Percentiles rank a stretch among this genome's conserved stretches.
Conservation (phyloP, 2,113 vertebrate genomes). For the Natator depressus region DNA sequence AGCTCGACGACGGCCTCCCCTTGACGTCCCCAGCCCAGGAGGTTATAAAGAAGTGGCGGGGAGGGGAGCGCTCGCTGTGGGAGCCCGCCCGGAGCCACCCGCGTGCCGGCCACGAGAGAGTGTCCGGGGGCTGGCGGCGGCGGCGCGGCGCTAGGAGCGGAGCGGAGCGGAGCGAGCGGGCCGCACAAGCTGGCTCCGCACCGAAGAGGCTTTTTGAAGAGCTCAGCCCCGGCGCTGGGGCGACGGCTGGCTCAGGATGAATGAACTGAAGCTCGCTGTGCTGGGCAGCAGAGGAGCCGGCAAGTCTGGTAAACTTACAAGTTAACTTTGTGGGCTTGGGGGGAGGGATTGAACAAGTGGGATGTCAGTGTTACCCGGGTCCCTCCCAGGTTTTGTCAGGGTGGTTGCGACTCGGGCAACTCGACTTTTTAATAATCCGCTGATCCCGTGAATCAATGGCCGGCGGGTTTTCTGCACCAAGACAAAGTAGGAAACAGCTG, state of each 20-base stretch:
- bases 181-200: neutral
- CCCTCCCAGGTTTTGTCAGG: neutral
- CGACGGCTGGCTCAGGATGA: conserved; percentile 55
- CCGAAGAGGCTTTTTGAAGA: neutral
- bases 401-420: too few relatives aligned
- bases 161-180: neutral
- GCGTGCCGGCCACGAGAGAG: neutral
- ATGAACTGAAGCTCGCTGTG: conserved; percentile 83
- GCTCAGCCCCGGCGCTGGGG: neutral
- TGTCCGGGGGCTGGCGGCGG: too few relatives aligned
- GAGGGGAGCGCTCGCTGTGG: neutral
- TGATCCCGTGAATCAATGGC: neutral
- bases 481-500: neutral
- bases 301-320: conserved; percentile 83
- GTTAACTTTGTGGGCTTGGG: too few relatives aligned
- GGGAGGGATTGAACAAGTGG: neutral
- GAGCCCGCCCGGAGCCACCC: too few relatives aligned
- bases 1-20: neutral
- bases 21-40: neutral
- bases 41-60: neutral
- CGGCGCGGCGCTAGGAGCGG: neutral
- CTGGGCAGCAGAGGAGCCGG: conserved; percentile 85
- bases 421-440: neutral
- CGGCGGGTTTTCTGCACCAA: neutral
- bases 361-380: neutral